A percentile compares a stretch with the other conserved stretches of the same genome.
Conservation (phyloP, 1,140 invertebrate genomes). For the Dolichoris vasculosae region DNA sequence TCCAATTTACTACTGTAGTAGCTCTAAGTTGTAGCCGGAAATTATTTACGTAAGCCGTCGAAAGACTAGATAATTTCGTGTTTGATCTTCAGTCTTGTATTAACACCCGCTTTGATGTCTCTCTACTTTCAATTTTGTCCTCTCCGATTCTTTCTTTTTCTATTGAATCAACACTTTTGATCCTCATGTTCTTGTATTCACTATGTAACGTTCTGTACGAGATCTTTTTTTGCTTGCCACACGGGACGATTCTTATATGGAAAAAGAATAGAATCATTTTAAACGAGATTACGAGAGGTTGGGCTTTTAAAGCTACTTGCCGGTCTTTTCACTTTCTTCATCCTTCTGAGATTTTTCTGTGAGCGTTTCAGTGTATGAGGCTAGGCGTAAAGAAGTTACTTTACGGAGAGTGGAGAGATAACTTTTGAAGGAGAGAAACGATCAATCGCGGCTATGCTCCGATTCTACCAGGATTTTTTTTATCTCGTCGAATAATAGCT, state of each 20-base stretch:
- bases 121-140: slow-evolving; percentile 31
- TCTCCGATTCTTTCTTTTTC: slow-evolving; percentile 27
- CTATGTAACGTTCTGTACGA: slow-evolving; percentile 37
- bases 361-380: neutral
- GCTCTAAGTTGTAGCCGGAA: neutral
- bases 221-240: slow-evolving; percentile 47
- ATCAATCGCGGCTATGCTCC: slow-evolving; percentile 27
- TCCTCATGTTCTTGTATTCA: neutral
- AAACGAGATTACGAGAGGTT: slow-evolving; percentile 59
- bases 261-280: slow-evolving; percentile 61
- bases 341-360: slow-evolving; percentile 49
- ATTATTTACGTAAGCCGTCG: slow-evolving; percentile 28
- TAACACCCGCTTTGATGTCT: slow-evolving; percentile 34
- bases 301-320: slow-evolving; percentile 56
- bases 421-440: slow-evolving; percentile 13
- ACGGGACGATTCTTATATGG: slow-evolving; percentile 47
- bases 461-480: neutral
- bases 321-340: slow-evolving; percentile 49
- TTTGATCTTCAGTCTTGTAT: slow-evolving; percentile 35
- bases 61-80: slow-evolving; percentile 27
- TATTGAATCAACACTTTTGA: slow-evolving; percentile 27
- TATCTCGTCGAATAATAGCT: neutral
- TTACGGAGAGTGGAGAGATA: neutral
- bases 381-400: slow-evolving; percentile 29
- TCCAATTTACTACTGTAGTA: slow-evolving; percentile 5